These are phyloP conservation scores for Zenarchopterus dispar DNA, from an alignment of 2,797 vertebrate genomes.

Conservation along the genomic window DNA sequence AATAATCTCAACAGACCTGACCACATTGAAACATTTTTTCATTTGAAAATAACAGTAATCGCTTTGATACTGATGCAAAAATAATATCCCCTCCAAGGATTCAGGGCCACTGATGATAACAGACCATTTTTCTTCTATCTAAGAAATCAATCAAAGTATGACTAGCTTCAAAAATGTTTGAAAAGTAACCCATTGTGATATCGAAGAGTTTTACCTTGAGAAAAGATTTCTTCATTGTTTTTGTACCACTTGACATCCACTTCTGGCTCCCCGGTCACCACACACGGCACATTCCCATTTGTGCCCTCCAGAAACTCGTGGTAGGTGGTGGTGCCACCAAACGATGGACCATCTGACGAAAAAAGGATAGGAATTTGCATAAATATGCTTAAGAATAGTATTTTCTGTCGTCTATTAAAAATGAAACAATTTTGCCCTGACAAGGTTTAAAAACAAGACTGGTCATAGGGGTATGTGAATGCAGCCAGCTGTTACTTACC, in stretches of 20 bases:
- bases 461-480: not conserved
- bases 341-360: conserved; percentile 69
- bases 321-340: conserved; percentile 62
- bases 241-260: conserved; percentile 74
- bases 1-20: no score
- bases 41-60: no score
- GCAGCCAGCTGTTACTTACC: conserved; percentile 54
- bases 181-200: not conserved
- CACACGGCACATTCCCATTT: conserved; percentile 66
- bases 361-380: not conserved
- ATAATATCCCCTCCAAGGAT: no score
- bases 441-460: not conserved
- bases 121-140: not conserved
- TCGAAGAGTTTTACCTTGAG: conserved; percentile 62
- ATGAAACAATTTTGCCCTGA: no score
- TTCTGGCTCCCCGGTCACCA: conserved; percentile 66
- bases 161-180: conserved; percentile 4
- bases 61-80: no score
- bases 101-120: no score
- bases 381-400: not conserved
- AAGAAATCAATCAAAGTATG: not conserved
- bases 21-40: no score
- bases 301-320: conserved; percentile 80
- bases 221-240: conserved; percentile 32
- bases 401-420: not conserved